Percentiles rank a stretch among this genome's conserved stretches.
These are phyloP conservation scores for Stomatorhinus ivindoensis DNA, from an alignment of 2,113 vertebrate genomes.

Conservation along the genomic window DNA sequence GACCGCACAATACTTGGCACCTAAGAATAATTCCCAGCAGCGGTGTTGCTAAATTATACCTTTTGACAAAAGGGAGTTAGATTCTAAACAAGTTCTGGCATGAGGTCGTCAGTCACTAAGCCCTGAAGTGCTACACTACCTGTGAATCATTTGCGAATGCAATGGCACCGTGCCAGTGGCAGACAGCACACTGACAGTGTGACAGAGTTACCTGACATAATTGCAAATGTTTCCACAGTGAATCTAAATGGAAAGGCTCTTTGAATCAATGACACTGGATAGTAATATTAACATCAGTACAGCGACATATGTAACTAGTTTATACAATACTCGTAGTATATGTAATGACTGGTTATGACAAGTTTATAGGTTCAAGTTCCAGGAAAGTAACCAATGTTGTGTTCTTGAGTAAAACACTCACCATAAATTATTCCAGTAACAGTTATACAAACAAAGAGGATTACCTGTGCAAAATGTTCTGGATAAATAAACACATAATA, in stretches of 20 bases:
- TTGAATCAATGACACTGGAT: background rate
- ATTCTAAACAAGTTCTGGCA: constrained; percentile 2
- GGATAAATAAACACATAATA: background rate
- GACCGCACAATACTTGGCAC: background rate
- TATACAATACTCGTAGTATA: background rate
- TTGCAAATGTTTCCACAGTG: background rate
- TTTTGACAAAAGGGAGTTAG: background rate
- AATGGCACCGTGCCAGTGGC: background rate
- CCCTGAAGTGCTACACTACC: background rate
- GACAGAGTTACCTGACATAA: background rate
- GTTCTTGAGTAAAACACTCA: background rate
- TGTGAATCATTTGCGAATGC: background rate
- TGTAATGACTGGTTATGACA: background rate
- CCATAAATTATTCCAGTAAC: background rate
- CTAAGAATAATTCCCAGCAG: background rate
- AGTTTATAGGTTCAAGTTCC: background rate
- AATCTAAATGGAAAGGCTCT: background rate
- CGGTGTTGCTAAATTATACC: background rate
- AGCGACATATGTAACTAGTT: background rate
- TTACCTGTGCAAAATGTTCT: background rate
- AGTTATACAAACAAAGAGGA: background rate
- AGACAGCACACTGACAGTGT: background rate
- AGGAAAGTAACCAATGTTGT: background rate
- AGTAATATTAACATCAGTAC: background rate
- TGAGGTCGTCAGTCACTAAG: background rate